phyloP scores from a whole-genome alignment of 1,140 invertebrate species.

The Thalassaphorura encarpata region DNA sequence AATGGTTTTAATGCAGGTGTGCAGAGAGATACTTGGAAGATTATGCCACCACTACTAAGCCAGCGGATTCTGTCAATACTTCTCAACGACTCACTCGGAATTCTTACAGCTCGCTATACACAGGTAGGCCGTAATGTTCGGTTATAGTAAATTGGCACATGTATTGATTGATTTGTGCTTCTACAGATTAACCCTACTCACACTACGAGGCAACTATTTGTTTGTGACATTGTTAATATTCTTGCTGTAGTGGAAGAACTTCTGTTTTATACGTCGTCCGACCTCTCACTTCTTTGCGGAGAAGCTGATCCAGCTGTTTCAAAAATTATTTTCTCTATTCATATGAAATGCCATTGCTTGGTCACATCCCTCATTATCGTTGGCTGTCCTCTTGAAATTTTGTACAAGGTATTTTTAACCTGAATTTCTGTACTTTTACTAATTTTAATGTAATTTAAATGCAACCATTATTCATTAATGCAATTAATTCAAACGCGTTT shows the following conservation, averaged over 20 bases:
- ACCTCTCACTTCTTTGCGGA: slow-evolving; percentile 21
- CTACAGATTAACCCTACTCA: slow-evolving; percentile 27
- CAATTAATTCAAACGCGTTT: no score
- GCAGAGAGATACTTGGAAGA: slow-evolving; percentile 31
- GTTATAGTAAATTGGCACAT: not conserved
- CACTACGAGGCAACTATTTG: slow-evolving; percentile 16
- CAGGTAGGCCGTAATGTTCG: slow-evolving; percentile 13
- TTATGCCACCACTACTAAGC: slow-evolving; percentile 27
- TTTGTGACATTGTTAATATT: slow-evolving; percentile 28
- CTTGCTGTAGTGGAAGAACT: slow-evolving; percentile 27
- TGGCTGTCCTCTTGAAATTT: slow-evolving; percentile 54
- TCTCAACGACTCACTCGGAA: slow-evolving; percentile 28
- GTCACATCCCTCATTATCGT: slow-evolving; percentile 57
- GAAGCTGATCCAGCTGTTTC: slow-evolving; percentile 17
- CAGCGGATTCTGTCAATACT: slow-evolving; percentile 29
- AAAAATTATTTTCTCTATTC: slow-evolving; percentile 41
- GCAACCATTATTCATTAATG: no score
- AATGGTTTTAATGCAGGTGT: slow-evolving; percentile 14
- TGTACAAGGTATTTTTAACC: slow-evolving; percentile 52
- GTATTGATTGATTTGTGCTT: slow-evolving; percentile 6
- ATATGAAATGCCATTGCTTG: slow-evolving; percentile 64
- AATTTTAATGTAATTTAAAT: no score
- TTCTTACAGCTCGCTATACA: slow-evolving; percentile 23
- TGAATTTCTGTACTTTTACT: not conserved
- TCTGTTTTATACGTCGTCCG: slow-evolving; percentile 20